Percentiles rank a stretch among this genome's conserved stretches.
These are phyloP conservation scores for Meloe dianella DNA, from an alignment of 2,888 invertebrate genomes.

Conservation along the genomic window DNA sequence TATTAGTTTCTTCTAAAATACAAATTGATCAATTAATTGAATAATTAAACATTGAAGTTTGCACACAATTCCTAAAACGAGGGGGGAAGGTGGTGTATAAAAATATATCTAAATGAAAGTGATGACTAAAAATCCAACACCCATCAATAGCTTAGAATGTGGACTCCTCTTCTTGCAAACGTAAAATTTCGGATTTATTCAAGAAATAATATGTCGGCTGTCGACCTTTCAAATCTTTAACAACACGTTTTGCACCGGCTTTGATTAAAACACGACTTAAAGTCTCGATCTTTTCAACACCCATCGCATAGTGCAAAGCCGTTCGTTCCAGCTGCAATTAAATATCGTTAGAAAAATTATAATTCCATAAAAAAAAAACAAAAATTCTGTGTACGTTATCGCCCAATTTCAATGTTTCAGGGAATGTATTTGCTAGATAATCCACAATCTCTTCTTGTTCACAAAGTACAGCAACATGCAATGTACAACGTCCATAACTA, in stretches of 20 bases:
- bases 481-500: constrained; percentile 74
- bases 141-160: constrained; percentile 58
- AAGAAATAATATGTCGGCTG: constrained; percentile 92
- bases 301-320: constrained; percentile 90
- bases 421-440: constrained; percentile 74
- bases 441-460: constrained; percentile 83
- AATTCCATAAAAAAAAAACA: no score
- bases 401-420: constrained; percentile 75
- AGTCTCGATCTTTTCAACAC: constrained; percentile 81
- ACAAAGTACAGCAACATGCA: constrained; percentile 86
- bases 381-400: constrained; percentile 76
- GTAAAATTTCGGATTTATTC: constrained; percentile 86
- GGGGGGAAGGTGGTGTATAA: constrained; percentile 14
- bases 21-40: no score
- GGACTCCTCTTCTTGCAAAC: constrained; percentile 85
- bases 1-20: no score
- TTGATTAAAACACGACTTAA: constrained; percentile 81
- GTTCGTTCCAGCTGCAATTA: constrained; percentile 80
- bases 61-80: no score
- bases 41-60: no score
- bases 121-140: constrained; percentile 29
- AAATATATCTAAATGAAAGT: constrained; percentile 47
- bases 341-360: constrained; percentile 4
- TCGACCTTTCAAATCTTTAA: constrained; percentile 86
- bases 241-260: constrained; percentile 81